Conservation (phyloP, 2,797 vertebrate species). For the Eulemur rubriventer region DNA sequence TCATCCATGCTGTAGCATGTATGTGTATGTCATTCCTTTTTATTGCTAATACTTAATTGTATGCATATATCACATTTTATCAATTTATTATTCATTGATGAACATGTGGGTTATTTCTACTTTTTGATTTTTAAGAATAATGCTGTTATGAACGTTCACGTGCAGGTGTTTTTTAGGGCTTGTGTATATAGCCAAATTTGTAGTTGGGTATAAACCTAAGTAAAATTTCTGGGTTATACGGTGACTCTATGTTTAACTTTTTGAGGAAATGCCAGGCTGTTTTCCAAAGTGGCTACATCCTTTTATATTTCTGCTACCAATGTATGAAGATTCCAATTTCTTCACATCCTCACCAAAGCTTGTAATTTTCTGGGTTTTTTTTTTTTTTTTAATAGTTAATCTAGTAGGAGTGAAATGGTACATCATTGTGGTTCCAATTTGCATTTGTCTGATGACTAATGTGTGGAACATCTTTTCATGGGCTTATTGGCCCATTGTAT, state of each 20-base stretch:
- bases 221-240: not conserved
- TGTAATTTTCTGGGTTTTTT: not conserved
- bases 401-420: not conserved
- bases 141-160: not conserved
- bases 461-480: not conserved
- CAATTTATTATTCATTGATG: not conserved
- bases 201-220: not conserved
- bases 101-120: not conserved
- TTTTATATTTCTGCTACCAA: not conserved
- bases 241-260: not conserved
- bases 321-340: not conserved
- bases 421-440: not conserved
- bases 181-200: not conserved
- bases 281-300: not conserved
- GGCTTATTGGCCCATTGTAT: not conserved
- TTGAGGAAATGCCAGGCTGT: not conserved
- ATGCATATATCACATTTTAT: not conserved
- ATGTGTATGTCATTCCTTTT: not conserved
- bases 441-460: not conserved
- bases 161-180: not conserved
- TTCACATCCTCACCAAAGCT: not conserved
- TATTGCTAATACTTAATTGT: not conserved
- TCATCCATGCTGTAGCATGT: not conserved
- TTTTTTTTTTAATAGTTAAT: not conserved
- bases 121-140: not conserved